A percentile compares a stretch with the other conserved stretches of the same genome.
These are phyloP conservation scores for Sphinx pinastri DNA, from an alignment of 2,888 invertebrate species.

Conservation along the genomic window DNA sequence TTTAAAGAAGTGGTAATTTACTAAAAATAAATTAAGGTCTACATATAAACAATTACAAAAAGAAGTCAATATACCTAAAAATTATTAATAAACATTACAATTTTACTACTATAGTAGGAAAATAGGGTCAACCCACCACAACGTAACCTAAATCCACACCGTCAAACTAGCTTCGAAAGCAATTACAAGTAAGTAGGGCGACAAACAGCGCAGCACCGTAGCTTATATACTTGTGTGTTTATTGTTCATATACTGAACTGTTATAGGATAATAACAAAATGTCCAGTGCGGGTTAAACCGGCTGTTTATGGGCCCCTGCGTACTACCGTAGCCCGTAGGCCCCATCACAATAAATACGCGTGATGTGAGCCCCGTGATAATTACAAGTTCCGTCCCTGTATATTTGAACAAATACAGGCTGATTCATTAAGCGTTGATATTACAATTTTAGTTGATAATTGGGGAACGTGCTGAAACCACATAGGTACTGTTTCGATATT, in stretches of 20 bases:
- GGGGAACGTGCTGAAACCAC: not conserved
- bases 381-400: not conserved
- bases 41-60: too few species aligned
- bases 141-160: not conserved
- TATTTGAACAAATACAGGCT: constrained; percentile 5
- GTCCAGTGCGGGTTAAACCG: constrained; percentile 9
- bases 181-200: constrained; percentile 25
- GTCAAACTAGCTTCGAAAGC: constrained; percentile 16
- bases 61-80: too few species aligned
- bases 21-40: too few species aligned
- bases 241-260: constrained; percentile 16
- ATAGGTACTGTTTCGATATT: too few species aligned
- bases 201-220: constrained; percentile 20
- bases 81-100: too few species aligned
- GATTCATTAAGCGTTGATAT: constrained; percentile 15
- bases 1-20: too few species aligned
- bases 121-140: not conserved
- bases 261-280: constrained; percentile 12
- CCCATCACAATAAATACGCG: constrained; percentile 7
- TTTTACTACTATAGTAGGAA: too few species aligned
- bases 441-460: constrained; percentile 18
- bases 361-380: constrained; percentile 1
- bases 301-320: constrained; percentile 12
- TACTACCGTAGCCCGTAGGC: not conserved
- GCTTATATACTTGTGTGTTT: constrained; percentile 6